phyloP scores from a whole-genome alignment of 2,797 vertebrate genomes.

The Enteromius viviparus region DNA sequence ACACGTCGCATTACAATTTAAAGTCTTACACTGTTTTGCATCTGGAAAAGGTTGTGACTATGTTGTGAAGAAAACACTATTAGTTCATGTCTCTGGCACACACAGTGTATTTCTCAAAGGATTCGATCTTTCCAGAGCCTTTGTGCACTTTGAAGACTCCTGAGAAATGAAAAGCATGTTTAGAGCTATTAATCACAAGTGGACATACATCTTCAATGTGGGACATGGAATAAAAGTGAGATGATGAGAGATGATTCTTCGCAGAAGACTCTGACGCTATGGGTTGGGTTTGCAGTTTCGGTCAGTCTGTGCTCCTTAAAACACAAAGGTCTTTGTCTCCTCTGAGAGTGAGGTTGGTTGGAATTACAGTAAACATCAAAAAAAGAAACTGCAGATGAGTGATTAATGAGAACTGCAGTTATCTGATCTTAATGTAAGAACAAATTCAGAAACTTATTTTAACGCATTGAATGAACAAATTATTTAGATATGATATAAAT shows the following conservation, averaged over 20 bases:
- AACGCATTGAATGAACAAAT: not conserved
- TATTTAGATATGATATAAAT: not conserved
- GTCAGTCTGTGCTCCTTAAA: slow-evolving; percentile 10
- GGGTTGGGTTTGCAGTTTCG: not conserved
- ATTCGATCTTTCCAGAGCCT: slow-evolving; percentile 27
- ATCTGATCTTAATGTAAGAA: not conserved
- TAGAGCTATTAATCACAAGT: not conserved
- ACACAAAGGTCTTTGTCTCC: slow-evolving; percentile 7
- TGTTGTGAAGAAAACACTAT: slow-evolving; percentile 22
- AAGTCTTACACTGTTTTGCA: slow-evolving; percentile 4
- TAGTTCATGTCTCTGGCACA: slow-evolving; percentile 26
- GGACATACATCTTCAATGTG: not conserved
- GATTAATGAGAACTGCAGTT: not conserved
- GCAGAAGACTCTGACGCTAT: not conserved
- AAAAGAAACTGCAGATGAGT: not conserved
- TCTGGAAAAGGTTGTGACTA: slow-evolving; percentile 28
- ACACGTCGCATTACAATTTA: not conserved
- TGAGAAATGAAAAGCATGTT: slow-evolving; percentile 31
- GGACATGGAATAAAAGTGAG: not conserved
- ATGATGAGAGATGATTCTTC: slow-evolving; percentile 8
- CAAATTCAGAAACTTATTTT: not conserved
- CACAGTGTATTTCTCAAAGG: slow-evolving; percentile 22
- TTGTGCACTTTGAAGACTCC: slow-evolving; percentile 25
- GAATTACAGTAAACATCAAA: slow-evolving; percentile 1
- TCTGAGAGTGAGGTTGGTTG: not conserved